Conservation (phyloP, 2,797 vertebrate genomes). For the Xyrichtys novacula region DNA sequence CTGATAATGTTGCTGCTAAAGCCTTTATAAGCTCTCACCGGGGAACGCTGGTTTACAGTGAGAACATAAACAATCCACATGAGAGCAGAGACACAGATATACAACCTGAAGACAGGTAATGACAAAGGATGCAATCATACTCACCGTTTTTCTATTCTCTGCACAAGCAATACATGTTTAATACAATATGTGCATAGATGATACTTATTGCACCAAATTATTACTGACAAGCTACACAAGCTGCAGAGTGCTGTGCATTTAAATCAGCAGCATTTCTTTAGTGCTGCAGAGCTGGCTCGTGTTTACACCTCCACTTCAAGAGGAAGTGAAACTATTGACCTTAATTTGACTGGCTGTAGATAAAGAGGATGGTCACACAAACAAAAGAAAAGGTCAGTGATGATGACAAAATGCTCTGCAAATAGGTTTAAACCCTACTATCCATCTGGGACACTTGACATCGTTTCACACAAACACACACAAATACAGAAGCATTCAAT, state of each 20-base stretch:
- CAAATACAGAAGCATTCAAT: constrained; percentile 18
- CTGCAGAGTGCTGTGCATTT: constrained; percentile 20
- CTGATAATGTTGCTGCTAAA: constrained; percentile 7
- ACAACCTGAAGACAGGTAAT: not conserved
- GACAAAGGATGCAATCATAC: not conserved
- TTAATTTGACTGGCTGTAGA: constrained; percentile 81
- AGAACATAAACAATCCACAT: not conserved
- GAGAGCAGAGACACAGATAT: not conserved
- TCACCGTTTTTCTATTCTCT: not conserved
- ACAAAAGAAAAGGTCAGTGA: constrained; percentile 45
- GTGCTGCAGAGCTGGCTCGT: constrained; percentile 11
- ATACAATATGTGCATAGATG: not conserved
- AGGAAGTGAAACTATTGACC: too few relatives aligned
- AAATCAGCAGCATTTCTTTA: constrained; percentile 25
- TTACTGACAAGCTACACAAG: constrained; percentile 3
- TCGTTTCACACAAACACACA: constrained; percentile 11
- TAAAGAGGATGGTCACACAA: constrained; percentile 50
- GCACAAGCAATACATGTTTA: not conserved
- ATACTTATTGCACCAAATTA: constrained; percentile 19
- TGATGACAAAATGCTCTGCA: constrained; percentile 29
- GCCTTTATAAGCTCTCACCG: constrained; percentile 23
- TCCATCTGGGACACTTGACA: constrained; percentile 32
- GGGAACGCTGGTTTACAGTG: not conserved
- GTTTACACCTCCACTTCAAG: too few relatives aligned
- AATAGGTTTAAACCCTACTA: constrained; percentile 34